A percentile compares a stretch with the other conserved stretches of the same genome.
Evolutionary conservation across 2,888 invertebrate genomes (phyloP).

Genomic region (Dynastes grantii): DNA sequence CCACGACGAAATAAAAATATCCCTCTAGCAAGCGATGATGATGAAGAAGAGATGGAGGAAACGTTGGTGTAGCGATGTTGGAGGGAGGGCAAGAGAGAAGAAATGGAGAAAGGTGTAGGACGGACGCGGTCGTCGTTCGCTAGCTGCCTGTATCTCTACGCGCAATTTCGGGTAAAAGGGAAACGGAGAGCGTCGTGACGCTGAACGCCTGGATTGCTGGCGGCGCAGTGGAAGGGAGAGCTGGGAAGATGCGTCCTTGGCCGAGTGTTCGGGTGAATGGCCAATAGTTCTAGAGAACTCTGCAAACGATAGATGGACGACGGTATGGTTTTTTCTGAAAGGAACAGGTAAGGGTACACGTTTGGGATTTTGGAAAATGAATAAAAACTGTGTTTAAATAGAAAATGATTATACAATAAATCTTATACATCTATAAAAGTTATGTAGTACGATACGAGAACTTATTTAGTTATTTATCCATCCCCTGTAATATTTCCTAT

Average conservation of each 20-base stretch:
- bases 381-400: no score
- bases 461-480: no score
- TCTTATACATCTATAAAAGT: no score
- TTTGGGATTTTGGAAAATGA: no score
- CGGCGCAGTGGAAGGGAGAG: conserved; percentile 44
- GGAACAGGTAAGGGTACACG: no score
- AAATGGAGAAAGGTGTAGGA: conserved; percentile 57
- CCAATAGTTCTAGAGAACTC: conserved; percentile 61
- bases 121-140: conserved; percentile 70
- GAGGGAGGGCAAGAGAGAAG: conserved; percentile 34
- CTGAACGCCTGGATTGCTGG: conserved; percentile 45
- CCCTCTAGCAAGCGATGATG: neutral
- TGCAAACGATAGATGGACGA: conserved; percentile 52
- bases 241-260: conserved; percentile 66
- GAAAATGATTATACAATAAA: no score
- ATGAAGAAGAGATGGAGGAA: no score
- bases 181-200: conserved; percentile 66
- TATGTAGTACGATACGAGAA: no score
- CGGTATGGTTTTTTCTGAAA: neutral
- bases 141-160: conserved; percentile 56
- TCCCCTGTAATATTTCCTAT: no score
- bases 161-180: conserved; percentile 67
- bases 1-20: conserved; percentile 33
- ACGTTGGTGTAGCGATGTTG: neutral
- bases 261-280: conserved; percentile 71